Evolutionary conservation across 2,113 vertebrate species (phyloP).

Genomic region (Platycercus adscitus): DNA sequence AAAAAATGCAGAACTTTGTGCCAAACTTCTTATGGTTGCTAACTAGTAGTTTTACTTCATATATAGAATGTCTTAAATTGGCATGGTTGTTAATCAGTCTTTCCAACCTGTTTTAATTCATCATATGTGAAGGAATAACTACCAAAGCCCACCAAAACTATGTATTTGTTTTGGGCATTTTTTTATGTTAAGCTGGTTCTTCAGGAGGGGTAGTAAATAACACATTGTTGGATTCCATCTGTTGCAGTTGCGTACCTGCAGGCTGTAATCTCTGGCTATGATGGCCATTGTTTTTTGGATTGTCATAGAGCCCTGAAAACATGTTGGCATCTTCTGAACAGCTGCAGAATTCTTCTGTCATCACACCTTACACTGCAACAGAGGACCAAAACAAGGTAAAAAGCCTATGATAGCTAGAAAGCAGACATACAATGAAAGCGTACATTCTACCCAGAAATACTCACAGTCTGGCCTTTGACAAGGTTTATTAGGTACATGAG

Average conservation of each 20-base stretch:
- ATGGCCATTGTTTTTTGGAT: background rate
- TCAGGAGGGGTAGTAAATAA: background rate
- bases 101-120: background rate
- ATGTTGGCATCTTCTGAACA: background rate
- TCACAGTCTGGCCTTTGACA: background rate
- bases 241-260: background rate
- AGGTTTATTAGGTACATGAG: background rate
- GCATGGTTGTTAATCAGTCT: background rate
- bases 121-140: background rate
- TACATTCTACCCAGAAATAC: background rate
- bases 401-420: background rate
- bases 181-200: background rate
- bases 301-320: background rate
- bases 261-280: background rate
- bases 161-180: rapidly evolving
- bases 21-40: background rate
- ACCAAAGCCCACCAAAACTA: background rate
- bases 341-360: background rate
- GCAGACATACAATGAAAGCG: background rate
- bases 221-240: background rate
- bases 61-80: background rate
- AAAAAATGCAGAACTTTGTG: background rate
- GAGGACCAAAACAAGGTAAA: background rate
- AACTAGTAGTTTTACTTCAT: background rate
- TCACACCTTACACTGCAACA: rapidly evolving